Conservation (phyloP, 2,888 invertebrate species). For the Drosophila kambysellisi region DNA sequence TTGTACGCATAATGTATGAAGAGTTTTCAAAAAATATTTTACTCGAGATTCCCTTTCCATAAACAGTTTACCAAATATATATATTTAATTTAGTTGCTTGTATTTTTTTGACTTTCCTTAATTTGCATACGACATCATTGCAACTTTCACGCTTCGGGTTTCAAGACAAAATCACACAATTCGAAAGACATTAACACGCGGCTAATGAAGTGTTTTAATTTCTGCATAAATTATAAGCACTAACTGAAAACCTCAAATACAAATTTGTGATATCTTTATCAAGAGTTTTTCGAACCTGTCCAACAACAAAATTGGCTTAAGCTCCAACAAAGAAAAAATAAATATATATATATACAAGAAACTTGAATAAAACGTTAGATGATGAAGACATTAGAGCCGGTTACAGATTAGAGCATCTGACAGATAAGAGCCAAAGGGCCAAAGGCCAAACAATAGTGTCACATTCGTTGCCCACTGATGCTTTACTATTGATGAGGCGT, state of each 20-base stretch:
- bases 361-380: conserved; percentile 19
- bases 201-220: conserved; percentile 74
- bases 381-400: conserved; percentile 67
- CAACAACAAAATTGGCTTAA: conserved; percentile 47
- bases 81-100: not conserved
- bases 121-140: conserved; percentile 35
- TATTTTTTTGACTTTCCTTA: conserved; percentile 6
- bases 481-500: conserved; percentile 39
- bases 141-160: conserved; percentile 65
- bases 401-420: conserved; percentile 34
- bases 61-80: not conserved
- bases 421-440: conserved; percentile 39
- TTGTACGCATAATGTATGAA: not conserved
- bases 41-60: not conserved
- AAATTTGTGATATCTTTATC: conserved; percentile 62
- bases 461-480: conserved; percentile 58
- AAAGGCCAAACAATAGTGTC: conserved; percentile 61
- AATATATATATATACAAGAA: conserved; percentile 1
- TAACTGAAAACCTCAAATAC: conserved; percentile 31
- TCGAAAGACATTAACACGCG: conserved; percentile 58
- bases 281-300: conserved; percentile 11
- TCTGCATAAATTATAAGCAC: conserved; percentile 60
- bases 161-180: conserved; percentile 5
- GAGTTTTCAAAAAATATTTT: not conserved
- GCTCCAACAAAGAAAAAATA: not conserved